Evolutionary conservation across 1,140 invertebrate species (phyloP).

Genomic region (Glossosoma conforme): DNA sequence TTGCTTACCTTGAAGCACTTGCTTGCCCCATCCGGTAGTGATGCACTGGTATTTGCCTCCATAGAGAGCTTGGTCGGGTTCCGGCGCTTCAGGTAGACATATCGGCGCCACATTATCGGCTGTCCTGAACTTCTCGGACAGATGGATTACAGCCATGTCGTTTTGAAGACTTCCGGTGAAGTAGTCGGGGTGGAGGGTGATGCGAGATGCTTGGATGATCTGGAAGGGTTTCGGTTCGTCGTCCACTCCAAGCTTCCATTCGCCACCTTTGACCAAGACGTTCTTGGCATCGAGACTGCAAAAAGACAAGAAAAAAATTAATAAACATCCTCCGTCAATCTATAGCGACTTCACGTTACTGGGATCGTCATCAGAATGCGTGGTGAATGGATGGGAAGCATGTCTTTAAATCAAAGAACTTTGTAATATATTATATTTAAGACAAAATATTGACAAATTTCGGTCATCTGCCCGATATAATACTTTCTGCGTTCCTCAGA

Average conservation of each 20-base stretch:
- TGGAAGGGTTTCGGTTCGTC: conserved; percentile 76
- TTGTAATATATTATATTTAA: no score
- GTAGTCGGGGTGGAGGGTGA: conserved; percentile 69
- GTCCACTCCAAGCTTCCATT: conserved; percentile 78
- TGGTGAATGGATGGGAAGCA: no score
- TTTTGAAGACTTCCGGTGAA: conserved; percentile 56
- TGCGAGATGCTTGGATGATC: conserved; percentile 62
- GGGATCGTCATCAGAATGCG: no score
- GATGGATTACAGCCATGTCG: conserved; percentile 68
- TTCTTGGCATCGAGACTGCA: conserved; percentile 57
- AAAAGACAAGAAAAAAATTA: conserved; percentile 14
- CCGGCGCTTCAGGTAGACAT: conserved; percentile 55
- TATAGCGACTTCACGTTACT: no score
- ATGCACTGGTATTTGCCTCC: conserved; percentile 58
- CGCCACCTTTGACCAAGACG: conserved; percentile 72
- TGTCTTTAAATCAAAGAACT: no score
- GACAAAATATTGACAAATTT: no score
- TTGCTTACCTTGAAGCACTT: conserved; percentile 64
- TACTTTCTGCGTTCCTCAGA: no score
- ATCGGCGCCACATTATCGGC: conserved; percentile 68
- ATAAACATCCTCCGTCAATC: no score
- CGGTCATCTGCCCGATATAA: no score
- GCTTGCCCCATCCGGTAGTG: conserved; percentile 77
- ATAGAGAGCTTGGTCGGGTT: conserved; percentile 42
- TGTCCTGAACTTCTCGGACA: conserved; percentile 53